Percentiles rank a stretch among this genome's conserved stretches.
Evolutionary conservation across 2,888 invertebrate species (phyloP).

Genomic region (Cryptocheilus praepositus): DNA sequence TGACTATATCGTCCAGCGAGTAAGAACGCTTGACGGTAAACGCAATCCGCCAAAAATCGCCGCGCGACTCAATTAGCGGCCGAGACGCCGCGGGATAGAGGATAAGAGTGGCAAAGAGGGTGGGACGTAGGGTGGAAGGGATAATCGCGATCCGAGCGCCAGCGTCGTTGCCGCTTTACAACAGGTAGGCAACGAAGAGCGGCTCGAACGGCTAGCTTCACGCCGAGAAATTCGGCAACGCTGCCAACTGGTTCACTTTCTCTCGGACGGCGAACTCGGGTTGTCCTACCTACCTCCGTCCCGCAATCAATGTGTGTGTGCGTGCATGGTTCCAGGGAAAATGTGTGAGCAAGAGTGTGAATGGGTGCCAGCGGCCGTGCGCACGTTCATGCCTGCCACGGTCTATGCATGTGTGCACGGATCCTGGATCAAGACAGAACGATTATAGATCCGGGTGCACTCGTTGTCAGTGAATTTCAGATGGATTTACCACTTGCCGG

Average conservation of each 20-base stretch:
- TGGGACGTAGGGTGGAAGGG: too few species aligned
- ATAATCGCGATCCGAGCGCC: neutral
- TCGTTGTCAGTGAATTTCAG: too few species aligned
- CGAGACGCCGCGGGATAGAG: neutral
- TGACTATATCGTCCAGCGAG: too few species aligned
- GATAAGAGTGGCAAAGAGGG: neutral
- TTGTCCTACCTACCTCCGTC: constrained; percentile 43
- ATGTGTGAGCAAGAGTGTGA: neutral
- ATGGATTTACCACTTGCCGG: too few species aligned
- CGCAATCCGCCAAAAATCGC: too few species aligned
- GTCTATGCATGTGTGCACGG: neutral
- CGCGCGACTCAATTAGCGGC: too few species aligned
- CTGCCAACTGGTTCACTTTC: constrained; percentile 73
- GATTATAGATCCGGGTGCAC: neutral
- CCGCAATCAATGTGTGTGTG: constrained; percentile 14
- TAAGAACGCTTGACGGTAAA: too few species aligned
- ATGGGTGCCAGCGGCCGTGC: neutral
- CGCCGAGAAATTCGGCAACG: constrained; percentile 68
- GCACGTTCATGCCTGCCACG: too few species aligned
- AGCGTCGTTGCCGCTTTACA: constrained; percentile 49
- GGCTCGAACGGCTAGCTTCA: constrained; percentile 31
- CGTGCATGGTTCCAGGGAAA: neutral
- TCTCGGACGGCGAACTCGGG: constrained; percentile 65
- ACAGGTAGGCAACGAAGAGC: constrained; percentile 44
- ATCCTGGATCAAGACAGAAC: constrained; percentile 9